Base-by-base conservation (phyloP, 2,113 vertebrate genomes). In the Toxotes chatareus region DNA sequence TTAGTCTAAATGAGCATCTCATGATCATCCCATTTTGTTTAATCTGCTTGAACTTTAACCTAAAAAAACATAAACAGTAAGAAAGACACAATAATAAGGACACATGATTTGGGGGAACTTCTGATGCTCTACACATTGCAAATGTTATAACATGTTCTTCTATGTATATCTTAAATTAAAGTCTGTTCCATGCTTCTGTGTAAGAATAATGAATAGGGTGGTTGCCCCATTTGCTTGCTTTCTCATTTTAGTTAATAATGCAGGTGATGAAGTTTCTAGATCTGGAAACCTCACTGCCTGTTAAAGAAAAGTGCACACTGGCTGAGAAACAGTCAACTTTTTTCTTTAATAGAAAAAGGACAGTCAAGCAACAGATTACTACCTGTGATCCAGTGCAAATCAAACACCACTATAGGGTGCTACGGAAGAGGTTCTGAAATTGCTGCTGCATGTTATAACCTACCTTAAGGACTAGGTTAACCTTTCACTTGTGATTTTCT, bases 1-100 rank as follows among this genome's bases (percentile, higher is more conserved):
- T 80, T 23, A 70, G 49, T 51, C 23, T 21, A 77, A 65, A 46
- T 82, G 60, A 88, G 87, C 73, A 59, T 71, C 23, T 42, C 7
- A 49, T 59, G 71, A 71, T 61, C 31, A 14, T 69, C 46, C 70
- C 21, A 31, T 75, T 67, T 74, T 60, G 55, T 64, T n/a, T 44
- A 2, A 13, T 7, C 9, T 34, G 6, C 34, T 64, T 56, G 60
- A 23, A 23, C 61, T 49, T 36, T 27, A 11, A 17, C 7, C 36
- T 8, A n/a, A 21, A 27, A 27, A 27, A 27, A 27, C 34, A 23
- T 68, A 68, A 68, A 62, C 73, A 63, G 21, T 34, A 38, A 38
- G 49, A 66, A 53, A 38, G 11, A 36, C 17, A 10, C 5, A 47
- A 32, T 13, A 31, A 69, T 5, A 27, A 27, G 27, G 27, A 49